These are phyloP conservation scores for Macquaria ambigua DNA, from an alignment of 2,113 vertebrate genomes.

Conservation along the genomic window DNA sequence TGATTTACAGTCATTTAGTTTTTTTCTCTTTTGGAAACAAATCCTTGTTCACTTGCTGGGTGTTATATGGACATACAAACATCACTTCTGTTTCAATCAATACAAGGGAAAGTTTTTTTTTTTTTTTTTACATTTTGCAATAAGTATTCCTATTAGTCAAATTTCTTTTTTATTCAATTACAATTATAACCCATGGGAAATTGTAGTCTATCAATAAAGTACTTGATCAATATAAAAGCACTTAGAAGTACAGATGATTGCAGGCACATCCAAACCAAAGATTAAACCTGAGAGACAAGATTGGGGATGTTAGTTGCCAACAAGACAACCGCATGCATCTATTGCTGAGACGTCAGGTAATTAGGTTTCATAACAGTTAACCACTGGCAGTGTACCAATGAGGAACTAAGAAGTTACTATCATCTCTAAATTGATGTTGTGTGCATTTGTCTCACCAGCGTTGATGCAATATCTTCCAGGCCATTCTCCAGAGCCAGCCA, in stretches of 20 bases:
- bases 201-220: background rate
- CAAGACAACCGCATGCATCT: background rate
- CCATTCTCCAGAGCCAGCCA: conserved; percentile 94
- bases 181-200: too few relatives aligned
- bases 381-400: background rate
- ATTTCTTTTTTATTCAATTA: too few relatives aligned
- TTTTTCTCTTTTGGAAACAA: background rate
- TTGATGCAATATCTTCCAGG: conserved; percentile 97
- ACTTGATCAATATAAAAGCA: background rate
- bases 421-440: background rate
- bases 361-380: background rate
- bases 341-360: background rate
- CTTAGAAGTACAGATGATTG: background rate
- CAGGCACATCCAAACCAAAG: background rate
- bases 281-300: background rate
- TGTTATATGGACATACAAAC: background rate
- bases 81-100: too few relatives aligned
- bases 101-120: too few relatives aligned
- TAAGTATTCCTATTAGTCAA: too few relatives aligned
- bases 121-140: too few relatives aligned
- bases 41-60: background rate
- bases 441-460: conserved; percentile 87
- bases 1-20: background rate
- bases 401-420: background rate
- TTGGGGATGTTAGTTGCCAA: background rate